phyloP scores from a whole-genome alignment of 2,888 invertebrate genomes.

The Agelastica alni region DNA sequence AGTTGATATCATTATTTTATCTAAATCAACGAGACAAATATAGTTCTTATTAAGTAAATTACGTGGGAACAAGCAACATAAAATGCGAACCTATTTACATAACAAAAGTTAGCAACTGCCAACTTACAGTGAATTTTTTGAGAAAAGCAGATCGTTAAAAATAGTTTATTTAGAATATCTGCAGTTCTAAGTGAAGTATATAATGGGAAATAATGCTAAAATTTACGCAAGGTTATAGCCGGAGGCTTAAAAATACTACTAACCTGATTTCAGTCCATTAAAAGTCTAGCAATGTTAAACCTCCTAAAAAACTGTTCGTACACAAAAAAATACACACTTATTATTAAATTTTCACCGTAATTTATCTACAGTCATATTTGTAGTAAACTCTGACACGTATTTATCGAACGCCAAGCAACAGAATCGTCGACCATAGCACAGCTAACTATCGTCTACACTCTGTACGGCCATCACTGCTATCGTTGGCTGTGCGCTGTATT shows the following conservation, averaged over 20 bases:
- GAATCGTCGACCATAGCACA: conserved; percentile 18
- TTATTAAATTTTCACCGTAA: conserved; percentile 4
- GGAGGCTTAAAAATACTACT: conserved; percentile 25
- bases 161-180: background rate
- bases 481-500: conserved; percentile 39
- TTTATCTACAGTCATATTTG: conserved; percentile 6
- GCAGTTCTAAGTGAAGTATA: too few relatives aligned
- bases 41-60: background rate
- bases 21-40: background rate
- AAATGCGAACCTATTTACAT: conserved; percentile 20
- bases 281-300: conserved; percentile 7
- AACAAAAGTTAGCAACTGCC: conserved; percentile 18
- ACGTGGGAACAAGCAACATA: conserved; percentile 11
- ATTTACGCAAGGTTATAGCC: conserved; percentile 16
- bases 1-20: conserved; percentile 1
- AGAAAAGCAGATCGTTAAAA: background rate
- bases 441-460: conserved; percentile 32
- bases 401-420: conserved; percentile 13
- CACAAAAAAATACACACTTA: conserved; percentile 31
- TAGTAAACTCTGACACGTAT: conserved; percentile 6
- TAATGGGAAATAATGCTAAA: conserved; percentile 6
- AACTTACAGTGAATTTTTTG: conserved; percentile 6
- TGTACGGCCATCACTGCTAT: conserved; percentile 48
- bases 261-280: conserved; percentile 32
- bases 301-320: conserved; percentile 10